These are phyloP conservation scores for Chrysaora quinquecirrha DNA, from an alignment of 30 jellyfish, hydroid and myxozoan genomes.

Conservation along the genomic window DNA sequence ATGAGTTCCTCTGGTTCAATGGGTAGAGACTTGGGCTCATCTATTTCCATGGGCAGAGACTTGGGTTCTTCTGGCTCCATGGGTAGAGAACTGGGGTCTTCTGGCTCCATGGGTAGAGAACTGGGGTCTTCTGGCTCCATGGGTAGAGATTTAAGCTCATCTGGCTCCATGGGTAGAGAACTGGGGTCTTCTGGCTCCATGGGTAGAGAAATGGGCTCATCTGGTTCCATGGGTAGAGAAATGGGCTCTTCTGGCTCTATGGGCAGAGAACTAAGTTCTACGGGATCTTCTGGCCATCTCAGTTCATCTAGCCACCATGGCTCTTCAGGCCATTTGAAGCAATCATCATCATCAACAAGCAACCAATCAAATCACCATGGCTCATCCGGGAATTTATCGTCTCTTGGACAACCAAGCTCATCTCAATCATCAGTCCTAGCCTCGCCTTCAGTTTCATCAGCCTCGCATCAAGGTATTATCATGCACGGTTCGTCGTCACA, in stretches of 20 bases:
- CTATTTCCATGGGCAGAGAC: conserved; percentile 14
- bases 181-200: background rate
- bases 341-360: background rate
- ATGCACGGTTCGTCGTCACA: conserved; percentile 56
- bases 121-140: background rate
- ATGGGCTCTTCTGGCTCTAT: background rate
- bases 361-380: background rate
- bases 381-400: conserved; percentile 13
- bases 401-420: background rate
- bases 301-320: conserved; percentile 36
- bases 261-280: background rate
- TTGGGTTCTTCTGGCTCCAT: conserved; percentile 28
- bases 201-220: conserved; percentile 31
- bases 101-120: too few relatives aligned
- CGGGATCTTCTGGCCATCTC: background rate
- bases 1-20: conserved; percentile 3
- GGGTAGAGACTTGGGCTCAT: background rate
- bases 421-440: conserved; percentile 44
- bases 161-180: background rate
- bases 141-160: background rate
- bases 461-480: conserved; percentile 45
- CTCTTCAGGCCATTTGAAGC: conserved; percentile 39
- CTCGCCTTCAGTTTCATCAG: conserved; percentile 54
- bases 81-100: too few relatives aligned
- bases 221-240: background rate